A percentile compares a stretch with the other conserved stretches of the same genome.
Evolutionary conservation across 2,113 vertebrate genomes (phyloP).

Genomic region (Caretta caretta): DNA sequence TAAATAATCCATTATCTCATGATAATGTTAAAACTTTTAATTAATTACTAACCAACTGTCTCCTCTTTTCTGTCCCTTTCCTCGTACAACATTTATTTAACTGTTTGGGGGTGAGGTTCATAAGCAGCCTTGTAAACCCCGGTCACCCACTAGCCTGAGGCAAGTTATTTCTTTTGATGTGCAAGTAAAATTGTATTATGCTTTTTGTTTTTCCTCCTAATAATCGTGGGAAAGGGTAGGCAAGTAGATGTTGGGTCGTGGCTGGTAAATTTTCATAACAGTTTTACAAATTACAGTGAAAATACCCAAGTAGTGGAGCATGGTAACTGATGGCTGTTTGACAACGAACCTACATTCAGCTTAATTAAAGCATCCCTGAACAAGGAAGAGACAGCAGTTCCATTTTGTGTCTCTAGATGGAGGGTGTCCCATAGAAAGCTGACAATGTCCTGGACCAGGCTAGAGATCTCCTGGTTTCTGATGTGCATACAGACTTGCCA

Average conservation of each 20-base stretch:
- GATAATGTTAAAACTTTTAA: conserved; percentile 68
- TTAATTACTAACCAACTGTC: conserved; percentile 70
- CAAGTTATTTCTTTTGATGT: conserved; percentile 72
- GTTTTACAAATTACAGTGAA: conserved; percentile 42
- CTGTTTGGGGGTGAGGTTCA: conserved; percentile 69
- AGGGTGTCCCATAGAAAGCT: not conserved
- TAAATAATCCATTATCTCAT: conserved; percentile 65
- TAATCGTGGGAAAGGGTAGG: not conserved
- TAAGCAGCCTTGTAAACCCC: conserved; percentile 60
- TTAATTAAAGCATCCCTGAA: not conserved
- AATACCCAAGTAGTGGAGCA: conserved; percentile 58
- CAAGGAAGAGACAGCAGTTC: conserved; percentile 19
- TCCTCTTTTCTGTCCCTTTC: conserved; percentile 69
- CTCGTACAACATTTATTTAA: conserved; percentile 64
- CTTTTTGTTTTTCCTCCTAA: conserved; percentile 46
- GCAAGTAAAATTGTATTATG: conserved; percentile 59
- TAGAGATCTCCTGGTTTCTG: not conserved
- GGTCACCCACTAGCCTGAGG: conserved; percentile 47
- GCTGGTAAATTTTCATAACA: conserved; percentile 54
- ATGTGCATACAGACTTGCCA: not conserved
- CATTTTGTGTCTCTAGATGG: not conserved
- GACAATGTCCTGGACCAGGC: not conserved
- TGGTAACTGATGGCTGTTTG: not conserved
- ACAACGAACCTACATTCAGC: not conserved
- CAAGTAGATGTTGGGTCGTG: conserved; percentile 46